Percentiles rank a stretch among this genome's conserved stretches.
These are phyloP conservation scores for Amblyraja radiata DNA, from an alignment of 2,797 vertebrate species.

Conservation along the genomic window DNA sequence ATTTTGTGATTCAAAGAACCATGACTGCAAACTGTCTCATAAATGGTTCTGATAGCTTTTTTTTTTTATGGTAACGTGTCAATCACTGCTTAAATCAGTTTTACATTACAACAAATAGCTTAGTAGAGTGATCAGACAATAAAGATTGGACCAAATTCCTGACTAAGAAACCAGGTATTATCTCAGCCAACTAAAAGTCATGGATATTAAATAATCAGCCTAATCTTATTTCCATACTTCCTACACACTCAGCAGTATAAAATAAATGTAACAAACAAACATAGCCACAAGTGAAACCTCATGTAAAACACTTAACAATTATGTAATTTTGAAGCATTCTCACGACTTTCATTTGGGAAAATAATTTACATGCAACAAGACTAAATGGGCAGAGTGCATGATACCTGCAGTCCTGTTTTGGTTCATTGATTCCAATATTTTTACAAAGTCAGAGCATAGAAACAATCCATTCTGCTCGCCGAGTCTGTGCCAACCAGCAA, in stretches of 20 bases:
- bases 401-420: too few species aligned
- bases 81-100: not conserved
- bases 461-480: too few species aligned
- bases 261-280: too few species aligned
- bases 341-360: too few species aligned
- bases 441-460: too few species aligned
- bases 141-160: not conserved
- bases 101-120: not conserved
- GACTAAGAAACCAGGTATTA: not conserved
- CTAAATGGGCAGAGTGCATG: too few species aligned
- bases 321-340: too few species aligned
- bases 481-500: too few species aligned
- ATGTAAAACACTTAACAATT: too few species aligned
- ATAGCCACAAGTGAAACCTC: too few species aligned
- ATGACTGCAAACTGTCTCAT: not conserved
- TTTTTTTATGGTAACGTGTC: not conserved
- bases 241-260: not conserved
- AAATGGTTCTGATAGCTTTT: not conserved
- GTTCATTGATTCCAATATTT: too few species aligned
- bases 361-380: too few species aligned
- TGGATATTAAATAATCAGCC: not conserved
- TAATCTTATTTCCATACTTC: not conserved
- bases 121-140: not conserved
- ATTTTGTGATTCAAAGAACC: not conserved
- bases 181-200: not conserved